These are phyloP conservation scores for Takifugu flavidus DNA, from an alignment of 2,113 vertebrate species.

Conservation along the genomic window DNA sequence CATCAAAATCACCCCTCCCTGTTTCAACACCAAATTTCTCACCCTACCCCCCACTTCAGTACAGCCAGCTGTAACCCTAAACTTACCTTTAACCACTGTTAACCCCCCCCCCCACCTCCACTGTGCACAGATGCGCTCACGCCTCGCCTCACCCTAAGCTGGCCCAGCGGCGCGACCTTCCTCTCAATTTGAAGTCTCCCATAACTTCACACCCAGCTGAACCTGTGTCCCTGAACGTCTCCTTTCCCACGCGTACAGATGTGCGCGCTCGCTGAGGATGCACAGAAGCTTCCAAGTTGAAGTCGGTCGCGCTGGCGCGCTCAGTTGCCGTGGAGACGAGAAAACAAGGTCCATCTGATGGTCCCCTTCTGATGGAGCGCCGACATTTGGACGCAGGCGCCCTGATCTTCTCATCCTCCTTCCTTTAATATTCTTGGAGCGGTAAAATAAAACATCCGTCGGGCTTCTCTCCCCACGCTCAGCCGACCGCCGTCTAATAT, in stretches of 20 bases:
- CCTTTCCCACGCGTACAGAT: constrained; percentile 15
- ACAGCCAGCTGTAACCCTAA: constrained; percentile 53
- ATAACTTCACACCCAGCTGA: constrained; percentile 63
- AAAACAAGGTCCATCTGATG: too few relatives aligned
- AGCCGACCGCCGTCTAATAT: constrained; percentile 39
- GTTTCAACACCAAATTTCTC: constrained; percentile 42
- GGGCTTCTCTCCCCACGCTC: constrained; percentile 45
- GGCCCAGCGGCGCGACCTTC: constrained; percentile 42
- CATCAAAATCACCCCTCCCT: constrained; percentile 45
- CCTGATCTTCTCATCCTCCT: neutral
- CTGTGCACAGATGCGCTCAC: constrained; percentile 21
- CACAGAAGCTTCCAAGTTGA: constrained; percentile 6
- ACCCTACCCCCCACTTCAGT: constrained; percentile 13
- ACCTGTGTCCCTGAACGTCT: constrained; percentile 25
- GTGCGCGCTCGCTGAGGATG: neutral
- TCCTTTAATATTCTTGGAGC: constrained; percentile 20
- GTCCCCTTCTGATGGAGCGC: neutral
- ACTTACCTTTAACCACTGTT: constrained; percentile 54
- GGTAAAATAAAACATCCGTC: constrained; percentile 36
- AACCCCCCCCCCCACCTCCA: neutral
- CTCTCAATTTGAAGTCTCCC: constrained; percentile 50
- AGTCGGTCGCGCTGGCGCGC: constrained; percentile 9
- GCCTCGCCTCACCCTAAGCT: constrained; percentile 26
- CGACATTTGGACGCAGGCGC: neutral
- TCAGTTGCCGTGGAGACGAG: too few relatives aligned